phyloP scores from a whole-genome alignment of 2,888 invertebrate genomes.

The Caenorhabditis sulstoni region DNA sequence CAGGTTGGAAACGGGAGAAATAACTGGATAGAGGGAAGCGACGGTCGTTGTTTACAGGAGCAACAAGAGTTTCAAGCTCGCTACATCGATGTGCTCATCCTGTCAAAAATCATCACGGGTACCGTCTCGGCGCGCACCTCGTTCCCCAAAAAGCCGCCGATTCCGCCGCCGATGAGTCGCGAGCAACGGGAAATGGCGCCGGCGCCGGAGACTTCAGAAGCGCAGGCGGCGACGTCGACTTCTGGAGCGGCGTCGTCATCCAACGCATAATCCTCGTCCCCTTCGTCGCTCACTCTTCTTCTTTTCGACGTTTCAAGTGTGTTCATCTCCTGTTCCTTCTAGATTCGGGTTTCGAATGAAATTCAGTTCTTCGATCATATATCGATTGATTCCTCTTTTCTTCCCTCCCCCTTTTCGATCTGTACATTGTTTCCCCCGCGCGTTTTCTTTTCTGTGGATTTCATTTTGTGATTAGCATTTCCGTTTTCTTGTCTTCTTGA shows the following conservation, averaged over 20 bases:
- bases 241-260: conserved; percentile 7
- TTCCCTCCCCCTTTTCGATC: background rate
- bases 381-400: background rate
- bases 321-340: background rate
- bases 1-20: background rate
- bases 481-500: too few relatives aligned
- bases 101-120: conserved; percentile 52
- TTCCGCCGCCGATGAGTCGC: conserved; percentile 43
- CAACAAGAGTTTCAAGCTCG: conserved; percentile 53
- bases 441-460: conserved; percentile 2
- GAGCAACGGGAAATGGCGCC: conserved; percentile 17
- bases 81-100: conserved; percentile 46
- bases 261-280: conserved; percentile 3
- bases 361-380: too few relatives aligned
- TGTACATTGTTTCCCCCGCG: conserved; percentile 4
- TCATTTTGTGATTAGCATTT: too few relatives aligned
- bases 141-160: conserved; percentile 58
- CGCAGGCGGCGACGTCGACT: background rate
- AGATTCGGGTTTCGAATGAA: background rate
- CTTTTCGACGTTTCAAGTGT: too few relatives aligned
- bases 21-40: background rate
- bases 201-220: background rate
- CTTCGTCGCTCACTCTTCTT: too few relatives aligned
- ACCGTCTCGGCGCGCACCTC: conserved; percentile 43
- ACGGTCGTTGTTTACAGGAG: conserved; percentile 35